phyloP scores from a whole-genome alignment of 2,888 invertebrate species.

The Acheta domesticus region DNA sequence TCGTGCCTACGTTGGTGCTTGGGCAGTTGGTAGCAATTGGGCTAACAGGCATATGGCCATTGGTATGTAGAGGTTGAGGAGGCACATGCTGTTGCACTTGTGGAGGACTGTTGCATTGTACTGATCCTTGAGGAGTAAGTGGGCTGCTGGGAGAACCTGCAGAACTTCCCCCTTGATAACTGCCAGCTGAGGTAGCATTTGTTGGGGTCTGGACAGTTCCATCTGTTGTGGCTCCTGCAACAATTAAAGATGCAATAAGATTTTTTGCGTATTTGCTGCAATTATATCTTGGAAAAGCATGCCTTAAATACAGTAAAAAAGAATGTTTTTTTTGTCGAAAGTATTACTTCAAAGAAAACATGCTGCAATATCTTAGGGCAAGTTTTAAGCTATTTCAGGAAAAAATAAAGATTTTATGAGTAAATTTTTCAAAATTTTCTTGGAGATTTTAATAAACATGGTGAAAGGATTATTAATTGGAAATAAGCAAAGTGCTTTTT shows the following conservation, averaged over 20 bases:
- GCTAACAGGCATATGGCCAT: conserved; percentile 44
- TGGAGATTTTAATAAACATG: too few relatives aligned
- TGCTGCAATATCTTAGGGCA: not conserved
- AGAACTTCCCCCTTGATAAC: conserved; percentile 51
- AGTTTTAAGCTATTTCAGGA: not conserved
- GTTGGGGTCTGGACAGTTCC: conserved; percentile 44
- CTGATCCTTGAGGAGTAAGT: conserved; percentile 48
- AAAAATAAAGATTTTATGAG: not conserved
- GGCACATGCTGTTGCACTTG: conserved; percentile 45
- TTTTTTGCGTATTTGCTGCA: too few relatives aligned
- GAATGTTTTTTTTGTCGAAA: too few relatives aligned
- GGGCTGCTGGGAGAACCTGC: conserved; percentile 57
- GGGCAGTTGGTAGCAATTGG: conserved; percentile 42
- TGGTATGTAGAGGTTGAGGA: conserved; percentile 25
- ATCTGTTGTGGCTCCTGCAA: conserved; percentile 51
- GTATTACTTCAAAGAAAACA: not conserved
- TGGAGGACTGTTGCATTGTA: conserved; percentile 46
- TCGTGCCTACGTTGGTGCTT: conserved; percentile 50
- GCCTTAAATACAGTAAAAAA: too few relatives aligned
- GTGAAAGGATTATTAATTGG: too few relatives aligned
- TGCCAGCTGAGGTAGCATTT: conserved; percentile 47
- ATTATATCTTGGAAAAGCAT: too few relatives aligned
- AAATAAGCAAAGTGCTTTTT: too few relatives aligned
- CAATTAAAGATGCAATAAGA: conserved; percentile 25
- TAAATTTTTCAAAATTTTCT: too few relatives aligned